A percentile compares a stretch with the other conserved stretches of the same genome.
Evolutionary conservation across 2,888 invertebrate species (phyloP).

Genomic region (Platerodrilus igneus): DNA sequence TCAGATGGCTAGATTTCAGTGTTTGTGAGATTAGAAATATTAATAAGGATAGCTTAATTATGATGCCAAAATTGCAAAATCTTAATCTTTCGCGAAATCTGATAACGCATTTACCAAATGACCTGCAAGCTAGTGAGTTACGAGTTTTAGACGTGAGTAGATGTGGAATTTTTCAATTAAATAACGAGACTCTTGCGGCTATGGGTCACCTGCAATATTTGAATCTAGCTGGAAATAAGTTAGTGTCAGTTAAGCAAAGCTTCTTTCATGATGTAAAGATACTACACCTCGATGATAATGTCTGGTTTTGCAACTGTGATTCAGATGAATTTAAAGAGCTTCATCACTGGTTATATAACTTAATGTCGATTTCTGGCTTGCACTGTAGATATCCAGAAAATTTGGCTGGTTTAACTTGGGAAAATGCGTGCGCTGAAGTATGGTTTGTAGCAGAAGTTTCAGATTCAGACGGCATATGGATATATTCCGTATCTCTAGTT

Average conservation of each 20-base stretch:
- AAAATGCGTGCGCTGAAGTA: conserved; percentile 58
- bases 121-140: conserved; percentile 58
- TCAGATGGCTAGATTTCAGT: conserved; percentile 59
- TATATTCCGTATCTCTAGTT: conserved; percentile 56
- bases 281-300: conserved; percentile 65
- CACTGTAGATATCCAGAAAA: conserved; percentile 63
- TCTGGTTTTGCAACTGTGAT: conserved; percentile 73
- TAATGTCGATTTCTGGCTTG: conserved; percentile 50
- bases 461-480: conserved; percentile 49
- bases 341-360: conserved; percentile 57
- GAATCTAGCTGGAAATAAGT: conserved; percentile 65
- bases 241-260: conserved; percentile 57
- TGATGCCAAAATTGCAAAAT: conserved; percentile 55
- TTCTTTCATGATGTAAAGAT: conserved; percentile 59
- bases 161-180: conserved; percentile 58
- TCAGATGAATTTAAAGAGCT: conserved; percentile 57
- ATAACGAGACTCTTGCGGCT: conserved; percentile 59
- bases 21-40: conserved; percentile 61
- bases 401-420: conserved; percentile 63
- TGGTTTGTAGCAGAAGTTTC: conserved; percentile 50
- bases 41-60: conserved; percentile 54
- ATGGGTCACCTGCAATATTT: conserved; percentile 58
- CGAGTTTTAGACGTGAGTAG: conserved; percentile 57
- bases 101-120: conserved; percentile 58
- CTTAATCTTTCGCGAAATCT: conserved; percentile 65